Evolutionary conservation across 2,113 vertebrate genomes (phyloP).

Genomic region (Poeciliopsis retropinna): DNA sequence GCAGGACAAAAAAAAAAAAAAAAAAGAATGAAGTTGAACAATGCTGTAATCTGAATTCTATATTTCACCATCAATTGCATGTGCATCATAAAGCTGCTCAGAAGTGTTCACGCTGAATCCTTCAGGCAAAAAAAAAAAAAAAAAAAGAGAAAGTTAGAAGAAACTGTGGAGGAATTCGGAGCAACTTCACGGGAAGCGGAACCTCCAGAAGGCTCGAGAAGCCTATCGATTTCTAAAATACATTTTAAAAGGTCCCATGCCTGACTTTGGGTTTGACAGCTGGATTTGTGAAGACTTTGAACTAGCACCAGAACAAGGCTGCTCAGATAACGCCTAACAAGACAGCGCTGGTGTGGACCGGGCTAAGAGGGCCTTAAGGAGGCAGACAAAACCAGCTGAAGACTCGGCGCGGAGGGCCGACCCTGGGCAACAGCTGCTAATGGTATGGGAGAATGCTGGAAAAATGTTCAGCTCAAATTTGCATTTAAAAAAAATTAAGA

Average conservation of each 20-base stretch:
- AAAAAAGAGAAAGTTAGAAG: slow-evolving; percentile 10
- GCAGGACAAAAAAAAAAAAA: background rate
- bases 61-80: background rate
- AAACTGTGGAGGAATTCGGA: slow-evolving; percentile 43
- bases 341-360: slow-evolving; percentile 59
- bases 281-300: slow-evolving; percentile 76
- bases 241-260: slow-evolving; percentile 73
- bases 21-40: too few relatives aligned
- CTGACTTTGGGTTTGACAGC: slow-evolving; percentile 70
- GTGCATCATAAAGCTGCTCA: background rate
- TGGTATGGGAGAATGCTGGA: slow-evolving; percentile 76
- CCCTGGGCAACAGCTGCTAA: slow-evolving; percentile 68
- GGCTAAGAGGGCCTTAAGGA: slow-evolving; percentile 72
- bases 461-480: slow-evolving; percentile 77
- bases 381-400: slow-evolving; percentile 48
- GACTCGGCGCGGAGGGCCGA: slow-evolving; percentile 51
- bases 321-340: slow-evolving; percentile 47
- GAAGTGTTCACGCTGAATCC: background rate
- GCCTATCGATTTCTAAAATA: slow-evolving; percentile 75
- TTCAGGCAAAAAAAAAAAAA: background rate
- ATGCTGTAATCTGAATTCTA: slow-evolving; percentile 1
- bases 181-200: slow-evolving; percentile 50
- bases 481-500: slow-evolving; percentile 63
- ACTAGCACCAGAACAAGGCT: slow-evolving; percentile 55
- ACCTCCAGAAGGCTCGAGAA: slow-evolving; percentile 38